A percentile compares a stretch with the other conserved stretches of the same genome.
phyloP scores from a whole-genome alignment of 2,113 vertebrate species.

The Machaerirhynchus nigripectus region DNA sequence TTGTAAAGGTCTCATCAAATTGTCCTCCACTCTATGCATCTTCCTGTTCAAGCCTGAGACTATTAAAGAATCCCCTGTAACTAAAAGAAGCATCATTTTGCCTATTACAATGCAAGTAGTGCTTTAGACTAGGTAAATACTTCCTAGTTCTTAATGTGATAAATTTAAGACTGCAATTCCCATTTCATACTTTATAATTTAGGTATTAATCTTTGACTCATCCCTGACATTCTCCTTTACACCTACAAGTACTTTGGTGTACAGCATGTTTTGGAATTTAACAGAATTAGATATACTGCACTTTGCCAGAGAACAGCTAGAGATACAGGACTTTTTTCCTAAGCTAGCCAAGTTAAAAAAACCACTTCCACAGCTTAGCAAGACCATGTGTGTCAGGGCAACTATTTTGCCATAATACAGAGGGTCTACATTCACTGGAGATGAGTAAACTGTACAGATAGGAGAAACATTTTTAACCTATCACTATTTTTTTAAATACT shows the following conservation, averaged over 20 bases:
- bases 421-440: neutral
- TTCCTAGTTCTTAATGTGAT: slow-evolving; percentile 56
- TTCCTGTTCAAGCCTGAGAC: neutral
- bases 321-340: neutral
- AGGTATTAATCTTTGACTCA: slow-evolving; percentile 79
- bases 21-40: neutral
- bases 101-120: neutral
- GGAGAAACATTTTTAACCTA: neutral
- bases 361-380: neutral
- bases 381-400: neutral
- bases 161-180: slow-evolving; percentile 60
- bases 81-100: neutral
- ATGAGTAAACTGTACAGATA: neutral
- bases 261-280: slow-evolving; percentile 67
- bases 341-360: neutral
- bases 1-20: neutral
- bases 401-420: neutral
- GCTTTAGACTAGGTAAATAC: slow-evolving; percentile 59
- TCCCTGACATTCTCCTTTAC: slow-evolving; percentile 74
- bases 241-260: slow-evolving; percentile 72
- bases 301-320: slow-evolving; percentile 45
- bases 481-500: neutral
- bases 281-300: slow-evolving; percentile 59
- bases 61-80: neutral
- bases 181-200: slow-evolving; percentile 68